Base-by-base conservation (phyloP, 2,113 vertebrate genomes). In the Asarcornis scutulata region DNA sequence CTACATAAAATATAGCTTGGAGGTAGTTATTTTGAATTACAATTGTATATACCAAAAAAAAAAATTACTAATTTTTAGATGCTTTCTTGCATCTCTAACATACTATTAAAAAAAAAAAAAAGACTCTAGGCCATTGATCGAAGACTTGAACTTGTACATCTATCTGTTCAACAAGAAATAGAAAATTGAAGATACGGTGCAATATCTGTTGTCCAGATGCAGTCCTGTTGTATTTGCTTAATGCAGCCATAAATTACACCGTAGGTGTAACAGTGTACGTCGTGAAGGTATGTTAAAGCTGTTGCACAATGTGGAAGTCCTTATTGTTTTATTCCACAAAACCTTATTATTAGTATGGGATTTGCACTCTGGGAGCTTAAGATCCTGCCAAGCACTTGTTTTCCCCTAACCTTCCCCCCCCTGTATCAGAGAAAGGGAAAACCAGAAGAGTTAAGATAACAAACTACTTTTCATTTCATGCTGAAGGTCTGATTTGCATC, bases 61-160 rank as follows among this genome's bases (percentile, higher is more conserved):
- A n/a, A n/a, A n/a, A n/a, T 74, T 74, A 52, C 40, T 78, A 17
- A 52, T 91, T 85, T 86, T 56, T 71, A 81, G 95, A 91, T 96
- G 94, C 91, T 44, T 95, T 95, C 71, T 95, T 20, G 92, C 95
- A 92, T 96, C 92, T 91, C 67, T 93, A 31, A 86, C 31, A 68
- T 11, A 81, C 20, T 29, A 38, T 71, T 88, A 42, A 4, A 40
- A 69, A 60, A 42, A 4, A n/a, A 66, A 56, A 10, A 31, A 16
- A 46, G 1, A 23, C 44, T 91, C 38, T 26, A 59, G 38, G 32
- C 84, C 66, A 32, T 73, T 86, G 67, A 40, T 91, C 74, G 83
- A 40, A 74, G 32, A 66, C 91, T 85, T 91, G 88, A 95, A 73
- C 44, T 38, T 88, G 38, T 62, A 66, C 67, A 86, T 91, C 86